phyloP scores from a whole-genome alignment of 2,888 invertebrate species.

The Petrolisthes manimaculis region DNA sequence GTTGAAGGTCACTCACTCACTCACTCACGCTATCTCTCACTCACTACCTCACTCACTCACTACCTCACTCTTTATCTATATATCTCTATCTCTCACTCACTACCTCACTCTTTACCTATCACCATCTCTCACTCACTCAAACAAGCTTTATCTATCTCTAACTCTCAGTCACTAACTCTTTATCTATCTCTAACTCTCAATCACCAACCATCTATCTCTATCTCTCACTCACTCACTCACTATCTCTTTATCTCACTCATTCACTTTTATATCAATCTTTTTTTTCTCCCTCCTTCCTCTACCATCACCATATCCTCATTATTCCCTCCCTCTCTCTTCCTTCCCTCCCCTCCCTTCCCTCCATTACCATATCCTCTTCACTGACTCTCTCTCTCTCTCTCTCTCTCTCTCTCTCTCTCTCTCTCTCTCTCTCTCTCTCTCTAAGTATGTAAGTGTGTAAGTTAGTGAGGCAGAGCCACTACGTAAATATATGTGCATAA shows the following conservation, averaged over 20 bases:
- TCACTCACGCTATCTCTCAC: too few species aligned
- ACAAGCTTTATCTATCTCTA: too few species aligned
- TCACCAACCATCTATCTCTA: neutral
- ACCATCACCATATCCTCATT: neutral
- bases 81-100: too few species aligned
- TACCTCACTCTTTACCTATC: too few species aligned
- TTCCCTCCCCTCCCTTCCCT: neutral
- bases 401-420: neutral
- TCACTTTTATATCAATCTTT: neutral
- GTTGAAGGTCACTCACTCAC: too few species aligned
- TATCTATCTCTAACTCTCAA: neutral
- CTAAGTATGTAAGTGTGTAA: too few species aligned
- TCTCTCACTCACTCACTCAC: constrained; percentile 16
- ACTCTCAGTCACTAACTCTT: too few species aligned
- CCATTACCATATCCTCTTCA: neutral
- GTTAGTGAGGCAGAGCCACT: too few species aligned
- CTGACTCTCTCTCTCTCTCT: neutral
- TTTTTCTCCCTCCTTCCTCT: neutral
- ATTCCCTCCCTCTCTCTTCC: neutral
- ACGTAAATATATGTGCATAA: too few species aligned
- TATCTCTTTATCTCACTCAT: neutral
- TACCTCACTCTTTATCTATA: too few species aligned
- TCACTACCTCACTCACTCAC: too few species aligned
- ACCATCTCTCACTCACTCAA: too few species aligned
- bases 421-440: neutral